Base-by-base conservation (phyloP, 30 jellyfish, hydroid and myxozoan species). In the Clytia hemisphaerica region DNA sequence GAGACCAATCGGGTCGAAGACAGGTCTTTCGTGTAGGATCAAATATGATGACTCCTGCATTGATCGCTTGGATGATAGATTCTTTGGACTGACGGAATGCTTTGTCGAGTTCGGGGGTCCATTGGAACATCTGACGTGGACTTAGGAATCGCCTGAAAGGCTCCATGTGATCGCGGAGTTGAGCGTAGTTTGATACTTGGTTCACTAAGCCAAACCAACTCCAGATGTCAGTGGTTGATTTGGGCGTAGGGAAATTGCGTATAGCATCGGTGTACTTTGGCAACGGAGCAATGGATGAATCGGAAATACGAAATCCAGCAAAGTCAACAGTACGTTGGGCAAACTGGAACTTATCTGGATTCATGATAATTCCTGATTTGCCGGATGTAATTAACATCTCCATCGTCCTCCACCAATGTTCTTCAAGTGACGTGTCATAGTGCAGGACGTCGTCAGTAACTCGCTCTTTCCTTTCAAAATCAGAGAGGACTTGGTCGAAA, bases 191-290 rank as follows among this genome's bases (percentile, higher is more conserved):
- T 40, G 53, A 40, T 10, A 40, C 53, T n/a, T 40, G 53, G 53
- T 7, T n/a, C n/a, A n/a, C n/a, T n/a, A 51, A 22, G 66, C 66
- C 66, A 51, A 22, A 51, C 66, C 66, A 51, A 22, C 66, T 51
- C 30, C 66, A 7, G 12, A 51, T 9, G 15, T 51, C 66, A n/a
- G n/a, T 40, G 53, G 53, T 40, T 10, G 53, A 7, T n/a, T n/a
- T n/a, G 15, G 53, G 53, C n/a, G 53, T 40, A 7, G 53, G 53
- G n/a, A 40, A 40, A n/a, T 40, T n/a, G 10, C 53, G 10, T 10
- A 40, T 40, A n/a, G 53, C 53, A 40, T 40, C 53, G 53, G n/a
- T 9, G n/a, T 40, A n/a, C 53, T 40, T 40, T 40, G 53, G 53
- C 53, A 40, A n/a, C 53, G 53, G 53, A 10, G 10, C 53, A 40